Evolutionary conservation across 1,140 invertebrate species (phyloP).

Genomic region (Littorina saxatilis): DNA sequence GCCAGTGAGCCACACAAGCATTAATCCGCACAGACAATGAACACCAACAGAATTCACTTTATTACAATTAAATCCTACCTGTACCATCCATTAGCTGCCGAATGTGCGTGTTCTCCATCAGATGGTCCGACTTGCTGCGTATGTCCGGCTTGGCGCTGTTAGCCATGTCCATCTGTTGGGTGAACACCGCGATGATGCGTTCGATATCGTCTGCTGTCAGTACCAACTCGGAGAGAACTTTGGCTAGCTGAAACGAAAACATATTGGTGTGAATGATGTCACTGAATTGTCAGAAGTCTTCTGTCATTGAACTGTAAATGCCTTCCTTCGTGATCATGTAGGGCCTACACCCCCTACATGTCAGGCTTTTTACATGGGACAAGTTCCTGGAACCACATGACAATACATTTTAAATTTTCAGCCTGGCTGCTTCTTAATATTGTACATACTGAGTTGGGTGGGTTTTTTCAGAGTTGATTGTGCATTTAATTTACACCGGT

Average conservation of each 20-base stretch:
- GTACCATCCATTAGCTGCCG: conserved; percentile 81
- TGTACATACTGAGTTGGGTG: no score
- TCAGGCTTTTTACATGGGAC: neutral
- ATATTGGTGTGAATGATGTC: neutral
- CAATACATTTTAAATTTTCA: no score
- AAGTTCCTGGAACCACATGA: no score
- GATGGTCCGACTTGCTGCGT: conserved; percentile 77
- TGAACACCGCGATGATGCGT: conserved; percentile 75
- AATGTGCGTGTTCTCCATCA: conserved; percentile 84
- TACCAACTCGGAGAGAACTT: conserved; percentile 50
- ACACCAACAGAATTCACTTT: no score
- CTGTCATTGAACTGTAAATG: neutral
- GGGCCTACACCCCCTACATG: neutral
- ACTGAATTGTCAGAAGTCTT: neutral
- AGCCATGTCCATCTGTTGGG: conserved; percentile 80
- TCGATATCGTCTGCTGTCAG: conserved; percentile 71
- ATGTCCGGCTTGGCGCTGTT: conserved; percentile 76
- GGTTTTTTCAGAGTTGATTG: no score
- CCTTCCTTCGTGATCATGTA: neutral
- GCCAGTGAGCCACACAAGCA: no score
- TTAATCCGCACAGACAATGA: no score
- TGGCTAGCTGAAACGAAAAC: conserved; percentile 56
- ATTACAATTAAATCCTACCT: no score
- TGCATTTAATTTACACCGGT: no score
- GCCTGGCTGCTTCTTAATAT: no score